These are phyloP conservation scores for Rhamphomyia laevipes DNA, from an alignment of 2,888 invertebrate genomes.

Conservation along the genomic window DNA sequence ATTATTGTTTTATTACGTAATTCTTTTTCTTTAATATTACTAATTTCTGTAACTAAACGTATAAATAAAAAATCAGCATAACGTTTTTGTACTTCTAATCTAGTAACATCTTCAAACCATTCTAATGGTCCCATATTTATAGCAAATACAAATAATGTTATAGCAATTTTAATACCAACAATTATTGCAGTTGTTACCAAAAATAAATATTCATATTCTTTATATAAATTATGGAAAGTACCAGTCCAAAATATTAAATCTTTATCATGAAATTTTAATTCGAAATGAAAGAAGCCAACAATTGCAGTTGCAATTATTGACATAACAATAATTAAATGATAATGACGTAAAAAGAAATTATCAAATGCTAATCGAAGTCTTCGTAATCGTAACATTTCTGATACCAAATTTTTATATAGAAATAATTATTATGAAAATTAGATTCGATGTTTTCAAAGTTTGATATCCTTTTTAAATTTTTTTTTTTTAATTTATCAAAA, in stretches of 20 bases:
- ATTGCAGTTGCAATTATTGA: not conserved
- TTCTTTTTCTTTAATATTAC: constrained; percentile 24
- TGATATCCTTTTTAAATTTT: too few species aligned
- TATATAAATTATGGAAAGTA: not conserved
- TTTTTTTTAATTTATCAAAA: too few species aligned
- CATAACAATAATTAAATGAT: not conserved
- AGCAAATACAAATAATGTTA: constrained; percentile 14
- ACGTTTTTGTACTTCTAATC: constrained; percentile 31
- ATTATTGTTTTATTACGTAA: constrained; percentile 17
- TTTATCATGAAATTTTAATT: not conserved
- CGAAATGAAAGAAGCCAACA: not conserved
- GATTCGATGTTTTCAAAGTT: too few species aligned
- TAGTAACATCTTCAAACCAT: constrained; percentile 20
- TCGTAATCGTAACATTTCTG: not conserved
- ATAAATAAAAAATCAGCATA: constrained; percentile 30
- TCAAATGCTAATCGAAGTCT: not conserved
- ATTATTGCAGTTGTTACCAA: not conserved
- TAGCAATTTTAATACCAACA: not conserved
- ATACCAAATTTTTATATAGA: too few species aligned
- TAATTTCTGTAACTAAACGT: constrained; percentile 28
- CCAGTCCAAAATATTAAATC: not conserved
- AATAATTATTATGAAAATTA: too few species aligned
- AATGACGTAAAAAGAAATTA: not conserved
- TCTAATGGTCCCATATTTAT: constrained; percentile 20
- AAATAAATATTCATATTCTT: not conserved